These are phyloP conservation scores for Canis aureus DNA, from an alignment of 2,113 vertebrate genomes.

Conservation along the genomic window DNA sequence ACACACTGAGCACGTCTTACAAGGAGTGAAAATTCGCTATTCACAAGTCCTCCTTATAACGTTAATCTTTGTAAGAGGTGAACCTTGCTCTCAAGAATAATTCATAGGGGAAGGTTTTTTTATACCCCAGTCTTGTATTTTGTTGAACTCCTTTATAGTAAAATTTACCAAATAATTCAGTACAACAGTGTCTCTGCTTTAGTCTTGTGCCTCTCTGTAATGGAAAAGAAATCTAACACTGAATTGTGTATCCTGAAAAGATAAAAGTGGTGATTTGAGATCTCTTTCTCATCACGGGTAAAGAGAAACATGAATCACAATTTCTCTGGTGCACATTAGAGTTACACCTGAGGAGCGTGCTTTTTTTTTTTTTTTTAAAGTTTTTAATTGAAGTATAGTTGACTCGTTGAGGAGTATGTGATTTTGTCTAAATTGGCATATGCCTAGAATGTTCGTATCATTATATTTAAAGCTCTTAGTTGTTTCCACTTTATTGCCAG, in stretches of 20 bases:
- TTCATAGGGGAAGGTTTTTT: conserved; percentile 30
- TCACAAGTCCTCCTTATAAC: conserved; percentile 30
- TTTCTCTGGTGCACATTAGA: not conserved
- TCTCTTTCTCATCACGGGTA: not conserved
- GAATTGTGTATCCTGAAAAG: not conserved
- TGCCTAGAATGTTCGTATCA: not conserved
- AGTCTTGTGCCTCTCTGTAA: not conserved
- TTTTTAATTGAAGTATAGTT: not conserved
- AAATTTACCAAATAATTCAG: not conserved
- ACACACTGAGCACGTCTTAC: not conserved
- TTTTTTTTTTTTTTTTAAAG: not conserved
- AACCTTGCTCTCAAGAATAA: not conserved
- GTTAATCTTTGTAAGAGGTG: not conserved
- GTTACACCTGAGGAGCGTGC: not conserved
- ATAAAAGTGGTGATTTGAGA: not conserved
- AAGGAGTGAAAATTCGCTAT: conserved; percentile 47
- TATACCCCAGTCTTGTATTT: conserved; percentile 15
- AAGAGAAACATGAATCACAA: conserved; percentile 10
- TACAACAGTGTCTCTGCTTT: not conserved
- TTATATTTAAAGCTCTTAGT: not conserved
- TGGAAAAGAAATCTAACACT: not conserved
- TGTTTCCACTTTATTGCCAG: not conserved
- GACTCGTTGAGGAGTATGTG: not conserved
- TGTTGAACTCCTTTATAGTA: conserved; percentile 6
- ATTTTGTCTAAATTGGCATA: not conserved